Conservation (phyloP, 2,797 vertebrate genomes). For the Paedocypris micromegethes region DNA sequence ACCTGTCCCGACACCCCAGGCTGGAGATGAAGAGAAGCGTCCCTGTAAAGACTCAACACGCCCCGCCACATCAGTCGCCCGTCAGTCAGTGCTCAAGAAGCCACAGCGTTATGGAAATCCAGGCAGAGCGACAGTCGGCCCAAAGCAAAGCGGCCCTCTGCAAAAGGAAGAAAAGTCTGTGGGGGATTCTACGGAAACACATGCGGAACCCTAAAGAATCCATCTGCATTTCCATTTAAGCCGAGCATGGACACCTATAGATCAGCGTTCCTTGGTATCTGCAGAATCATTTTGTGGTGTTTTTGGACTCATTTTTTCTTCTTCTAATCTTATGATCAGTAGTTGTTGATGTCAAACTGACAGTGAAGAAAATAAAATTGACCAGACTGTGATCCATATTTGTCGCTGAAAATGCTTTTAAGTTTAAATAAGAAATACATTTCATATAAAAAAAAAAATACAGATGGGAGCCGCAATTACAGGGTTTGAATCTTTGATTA, state of each 20-base stretch:
- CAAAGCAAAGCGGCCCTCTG: slow-evolving; percentile 23
- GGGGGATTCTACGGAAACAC: slow-evolving; percentile 59
- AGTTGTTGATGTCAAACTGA: no score
- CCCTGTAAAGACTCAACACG: slow-evolving; percentile 25
- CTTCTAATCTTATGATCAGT: neutral
- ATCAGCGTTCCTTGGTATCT: neutral
- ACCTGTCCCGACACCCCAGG: neutral
- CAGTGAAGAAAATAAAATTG: no score
- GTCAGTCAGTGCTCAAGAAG: slow-evolving; percentile 39
- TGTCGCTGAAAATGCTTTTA: no score
- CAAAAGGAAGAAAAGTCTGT: slow-evolving; percentile 55
- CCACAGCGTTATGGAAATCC: slow-evolving; percentile 16
- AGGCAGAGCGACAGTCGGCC: neutral
- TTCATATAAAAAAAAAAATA: no score
- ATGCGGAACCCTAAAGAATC: slow-evolving; percentile 43
- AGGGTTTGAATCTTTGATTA: no score
- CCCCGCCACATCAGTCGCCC: slow-evolving; percentile 22
- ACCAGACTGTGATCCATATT: no score
- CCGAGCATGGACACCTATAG: neutral
- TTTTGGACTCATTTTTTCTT: neutral
- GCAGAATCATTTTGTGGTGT: neutral
- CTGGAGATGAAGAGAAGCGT: slow-evolving; percentile 23
- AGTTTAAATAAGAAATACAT: no score
- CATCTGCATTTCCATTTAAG: slow-evolving; percentile 13
- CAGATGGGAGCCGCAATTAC: no score